Base-by-base conservation (phyloP, 2,888 invertebrate species). In the Drosophila differens region DNA sequence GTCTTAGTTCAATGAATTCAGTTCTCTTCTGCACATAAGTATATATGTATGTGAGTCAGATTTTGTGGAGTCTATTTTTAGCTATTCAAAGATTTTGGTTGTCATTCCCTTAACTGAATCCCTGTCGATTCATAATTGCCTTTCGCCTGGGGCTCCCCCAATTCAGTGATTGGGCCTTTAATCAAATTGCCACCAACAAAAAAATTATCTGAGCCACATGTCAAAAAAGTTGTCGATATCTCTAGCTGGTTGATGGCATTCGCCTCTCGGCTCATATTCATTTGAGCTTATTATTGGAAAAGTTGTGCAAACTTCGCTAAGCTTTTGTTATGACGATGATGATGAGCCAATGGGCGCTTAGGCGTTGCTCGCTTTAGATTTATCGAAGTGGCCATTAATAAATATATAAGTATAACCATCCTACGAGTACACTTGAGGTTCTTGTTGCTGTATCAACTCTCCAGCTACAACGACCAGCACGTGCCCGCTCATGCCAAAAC, bases 281-380 rank as follows among this genome's bases (percentile, higher is more conserved):
- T 90, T 90, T 85, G 76, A 86, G 85, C 89, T 79, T 85, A 89
- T 89, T 85, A 91, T 88, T 88, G 83, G 89, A 90, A 91, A 88
- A 88, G 91, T 88, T 88, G 72, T 55, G 68, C n/a, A 51, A 82
- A 83, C 74, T 86, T 81, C 59, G 67, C 76, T 85, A 85, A 85
- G 89, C 91, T 85, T 90, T 90, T 85, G 91, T 85, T 85, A 83
- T 85, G 85, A 89, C 74, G 76, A 86, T 70, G 69, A 71, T 65
- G 71, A 87, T 74, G 82, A 83, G 62, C 64, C 74, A 37, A 66
- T 73, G 70, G 83, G 32, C 70, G 64, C 71, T 65, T 54, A 70
- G 64, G 61, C 78, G 59, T 67, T 72, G 53, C 63, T 37, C 72
- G 65, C 69, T 82, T 74, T 74, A 74, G 83, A 83, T 79, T 84